phyloP scores from a whole-genome alignment of 2,113 vertebrate genomes.

The Aramus guarauna region DNA sequence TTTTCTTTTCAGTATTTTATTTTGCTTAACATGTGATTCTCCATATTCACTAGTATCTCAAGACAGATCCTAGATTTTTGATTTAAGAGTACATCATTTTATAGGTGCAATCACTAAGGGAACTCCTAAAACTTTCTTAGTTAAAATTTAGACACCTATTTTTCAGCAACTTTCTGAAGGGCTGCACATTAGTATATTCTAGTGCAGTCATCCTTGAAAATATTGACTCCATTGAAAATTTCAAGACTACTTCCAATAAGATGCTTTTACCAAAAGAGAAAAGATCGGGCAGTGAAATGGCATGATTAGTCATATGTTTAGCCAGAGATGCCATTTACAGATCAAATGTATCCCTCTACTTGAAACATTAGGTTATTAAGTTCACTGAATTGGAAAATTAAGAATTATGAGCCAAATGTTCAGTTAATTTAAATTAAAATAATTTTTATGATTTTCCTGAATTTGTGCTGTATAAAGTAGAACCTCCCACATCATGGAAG shows the following conservation, averaged over 20 bases:
- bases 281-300: not conserved
- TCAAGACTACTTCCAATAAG: not conserved
- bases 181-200: not conserved
- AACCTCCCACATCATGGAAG: not conserved
- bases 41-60: not conserved
- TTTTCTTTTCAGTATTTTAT: not conserved
- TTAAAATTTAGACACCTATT: not conserved
- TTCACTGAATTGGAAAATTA: constrained; percentile 28
- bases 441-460: not conserved
- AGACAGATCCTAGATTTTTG: not conserved
- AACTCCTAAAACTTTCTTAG: not conserved
- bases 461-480: not conserved
- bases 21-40: not conserved
- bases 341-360: not conserved
- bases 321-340: not conserved
- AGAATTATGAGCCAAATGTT: not conserved
- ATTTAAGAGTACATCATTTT: not conserved
- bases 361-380: not conserved
- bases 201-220: not conserved
- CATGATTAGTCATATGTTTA: not conserved
- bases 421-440: constrained; percentile 9
- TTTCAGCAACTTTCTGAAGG: not conserved
- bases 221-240: not conserved
- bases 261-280: not conserved
- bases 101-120: not conserved